Evolutionary conservation across 2,888 invertebrate genomes (phyloP).

Genomic region (Tetropium fuscum): DNA sequence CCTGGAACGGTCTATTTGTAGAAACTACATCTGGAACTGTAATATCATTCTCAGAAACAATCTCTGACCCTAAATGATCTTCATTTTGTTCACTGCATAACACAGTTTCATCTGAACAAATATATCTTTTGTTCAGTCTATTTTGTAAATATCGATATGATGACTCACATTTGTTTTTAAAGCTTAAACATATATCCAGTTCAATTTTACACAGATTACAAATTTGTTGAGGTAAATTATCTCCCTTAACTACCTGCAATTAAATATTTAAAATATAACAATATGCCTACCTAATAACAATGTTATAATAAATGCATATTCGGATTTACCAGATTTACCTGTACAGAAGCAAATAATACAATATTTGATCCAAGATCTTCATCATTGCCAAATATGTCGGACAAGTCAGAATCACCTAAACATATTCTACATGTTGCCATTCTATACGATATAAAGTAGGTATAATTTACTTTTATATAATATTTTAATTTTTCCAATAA

Average conservation of each 20-base stretch:
- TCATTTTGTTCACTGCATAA: constrained; percentile 8
- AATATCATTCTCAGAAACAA: not conserved
- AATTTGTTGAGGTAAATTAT: constrained; percentile 46
- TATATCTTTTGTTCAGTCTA: not conserved
- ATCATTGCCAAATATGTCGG: constrained; percentile 37
- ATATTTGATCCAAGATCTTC: constrained; percentile 34
- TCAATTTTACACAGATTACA: constrained; percentile 44
- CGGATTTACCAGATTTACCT: constrained; percentile 31
- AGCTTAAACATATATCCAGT: constrained; percentile 41
- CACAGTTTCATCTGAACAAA: not conserved
- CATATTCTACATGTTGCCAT: constrained; percentile 44
- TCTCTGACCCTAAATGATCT: constrained; percentile 12
- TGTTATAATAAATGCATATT: too few relatives aligned
- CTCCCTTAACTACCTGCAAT: constrained; percentile 40
- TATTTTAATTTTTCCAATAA: too few relatives aligned
- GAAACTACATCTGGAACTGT: too few relatives aligned
- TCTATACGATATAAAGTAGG: too few relatives aligned
- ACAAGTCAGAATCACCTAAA: constrained; percentile 34
- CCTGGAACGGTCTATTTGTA: not conserved
- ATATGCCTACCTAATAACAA: too few relatives aligned
- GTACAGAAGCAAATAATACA: constrained; percentile 37
- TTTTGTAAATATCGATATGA: constrained; percentile 32
- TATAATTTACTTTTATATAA: too few relatives aligned
- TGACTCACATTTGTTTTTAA: constrained; percentile 46
- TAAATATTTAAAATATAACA: constrained; percentile 13